phyloP scores from a whole-genome alignment of 2,113 vertebrate genomes.

The Neopipo cinnamomea region DNA sequence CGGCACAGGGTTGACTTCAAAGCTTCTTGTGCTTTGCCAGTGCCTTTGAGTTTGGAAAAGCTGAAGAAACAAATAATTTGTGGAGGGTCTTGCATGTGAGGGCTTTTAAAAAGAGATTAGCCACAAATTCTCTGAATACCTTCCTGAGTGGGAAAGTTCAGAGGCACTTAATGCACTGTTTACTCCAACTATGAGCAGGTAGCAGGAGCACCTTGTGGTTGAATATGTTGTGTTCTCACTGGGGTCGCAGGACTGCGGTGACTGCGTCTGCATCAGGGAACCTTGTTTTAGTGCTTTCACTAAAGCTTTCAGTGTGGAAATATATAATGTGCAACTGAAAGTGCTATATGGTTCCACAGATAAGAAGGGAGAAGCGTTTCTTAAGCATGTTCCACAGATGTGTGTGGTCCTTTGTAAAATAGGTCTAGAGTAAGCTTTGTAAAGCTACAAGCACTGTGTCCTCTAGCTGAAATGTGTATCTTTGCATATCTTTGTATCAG shows the following conservation, averaged over 20 bases:
- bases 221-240: not conserved
- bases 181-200: not conserved
- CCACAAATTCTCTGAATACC: not conserved
- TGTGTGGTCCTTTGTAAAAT: not conserved
- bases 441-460: not conserved
- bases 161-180: not conserved
- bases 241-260: not conserved
- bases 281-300: not conserved
- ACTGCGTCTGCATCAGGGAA: rapidly evolving
- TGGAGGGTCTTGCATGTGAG: not conserved
- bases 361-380: not conserved
- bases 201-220: not conserved
- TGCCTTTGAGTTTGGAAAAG: not conserved
- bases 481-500: not conserved
- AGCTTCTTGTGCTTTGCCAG: not conserved
- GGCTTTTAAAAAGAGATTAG: not conserved
- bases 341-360: not conserved
- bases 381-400: not conserved
- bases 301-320: not conserved
- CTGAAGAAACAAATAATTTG: not conserved
- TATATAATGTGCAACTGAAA: not conserved
- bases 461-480: not conserved
- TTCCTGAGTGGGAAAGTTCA: not conserved
- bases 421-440: not conserved
- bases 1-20: not conserved